Evolutionary conservation across 2,888 invertebrate species (phyloP).

Genomic region (Melinaea marsaeus): DNA sequence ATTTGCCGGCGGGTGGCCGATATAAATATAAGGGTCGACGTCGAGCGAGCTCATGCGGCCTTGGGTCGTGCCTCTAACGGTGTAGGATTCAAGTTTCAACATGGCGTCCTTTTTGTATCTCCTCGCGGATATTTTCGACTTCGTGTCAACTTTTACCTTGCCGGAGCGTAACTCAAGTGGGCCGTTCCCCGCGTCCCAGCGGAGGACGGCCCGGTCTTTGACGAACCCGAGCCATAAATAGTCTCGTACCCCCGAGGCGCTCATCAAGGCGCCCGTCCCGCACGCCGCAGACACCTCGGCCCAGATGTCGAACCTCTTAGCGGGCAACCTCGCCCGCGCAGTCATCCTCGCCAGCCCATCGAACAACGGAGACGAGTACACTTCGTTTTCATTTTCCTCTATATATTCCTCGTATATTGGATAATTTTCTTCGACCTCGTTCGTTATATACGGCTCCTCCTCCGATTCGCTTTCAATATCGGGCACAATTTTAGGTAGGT

Average conservation of each 20-base stretch:
- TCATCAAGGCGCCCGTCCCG: conserved; percentile 60
- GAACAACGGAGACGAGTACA: conserved; percentile 63
- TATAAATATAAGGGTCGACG: conserved; percentile 62
- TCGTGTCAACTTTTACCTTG: conserved; percentile 57
- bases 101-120: conserved; percentile 69
- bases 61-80: conserved; percentile 56
- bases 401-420: conserved; percentile 51
- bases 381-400: conserved; percentile 50
- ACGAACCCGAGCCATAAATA: conserved; percentile 70
- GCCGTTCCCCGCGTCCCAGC: conserved; percentile 68
- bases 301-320: conserved; percentile 70
- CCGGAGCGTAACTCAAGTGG: conserved; percentile 60
- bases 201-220: conserved; percentile 56
- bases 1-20: conserved; percentile 65
- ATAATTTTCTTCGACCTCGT: conserved; percentile 56
- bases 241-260: conserved; percentile 64
- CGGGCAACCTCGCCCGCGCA: conserved; percentile 59
- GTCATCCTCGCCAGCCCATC: conserved; percentile 63
- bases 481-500: conserved; percentile 36
- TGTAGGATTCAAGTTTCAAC: conserved; percentile 56
- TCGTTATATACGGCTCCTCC: conserved; percentile 44
- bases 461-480: conserved; percentile 40
- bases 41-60: conserved; percentile 68
- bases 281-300: conserved; percentile 69
- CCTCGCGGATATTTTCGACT: conserved; percentile 61